Evolutionary conservation across 2,888 invertebrate species (phyloP).

Genomic region (Trypoxylon attenuatum): DNA sequence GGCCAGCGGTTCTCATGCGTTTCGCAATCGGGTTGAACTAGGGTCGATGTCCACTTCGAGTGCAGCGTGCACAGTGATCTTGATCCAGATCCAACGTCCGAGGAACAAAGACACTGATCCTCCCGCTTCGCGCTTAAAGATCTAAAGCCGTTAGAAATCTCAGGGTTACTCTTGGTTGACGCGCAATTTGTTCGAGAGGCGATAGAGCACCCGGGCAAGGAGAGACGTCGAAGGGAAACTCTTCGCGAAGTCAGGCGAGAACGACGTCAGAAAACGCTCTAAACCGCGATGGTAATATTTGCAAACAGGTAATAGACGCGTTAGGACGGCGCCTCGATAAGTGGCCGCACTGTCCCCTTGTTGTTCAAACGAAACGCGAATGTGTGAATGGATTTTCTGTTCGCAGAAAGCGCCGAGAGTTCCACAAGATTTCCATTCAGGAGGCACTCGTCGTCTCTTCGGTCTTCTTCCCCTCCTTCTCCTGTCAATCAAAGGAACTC

Average conservation of each 20-base stretch:
- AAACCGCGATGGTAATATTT: conserved; percentile 63
- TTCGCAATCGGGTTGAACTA: no score
- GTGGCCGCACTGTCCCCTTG: conserved; percentile 58
- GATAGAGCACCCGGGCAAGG: no score
- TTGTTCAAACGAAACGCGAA: conserved; percentile 54
- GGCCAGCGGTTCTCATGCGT: conserved; percentile 53
- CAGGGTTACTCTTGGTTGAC: no score
- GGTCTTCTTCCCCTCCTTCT: conserved; percentile 13
- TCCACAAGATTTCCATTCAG: conserved; percentile 62
- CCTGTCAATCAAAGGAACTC: conserved; percentile 33
- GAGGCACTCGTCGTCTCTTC: conserved; percentile 18
- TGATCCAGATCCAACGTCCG: conserved; percentile 1
- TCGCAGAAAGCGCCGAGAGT: conserved; percentile 58
- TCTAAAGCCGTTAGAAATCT: no score
- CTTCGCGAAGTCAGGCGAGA: conserved; percentile 27
- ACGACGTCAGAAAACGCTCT: conserved; percentile 52
- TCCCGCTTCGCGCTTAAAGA: no score
- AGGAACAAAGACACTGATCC: no score
- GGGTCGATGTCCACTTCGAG: no score
- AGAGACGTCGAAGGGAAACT: no score
- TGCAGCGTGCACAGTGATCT: no score
- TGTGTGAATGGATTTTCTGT: conserved; percentile 67
- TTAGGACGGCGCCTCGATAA: conserved; percentile 67
- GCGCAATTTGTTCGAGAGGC: no score
- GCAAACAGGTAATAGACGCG: conserved; percentile 67